Conservation (phyloP, 2,113 vertebrate species). For the Eurystomus gularis region DNA sequence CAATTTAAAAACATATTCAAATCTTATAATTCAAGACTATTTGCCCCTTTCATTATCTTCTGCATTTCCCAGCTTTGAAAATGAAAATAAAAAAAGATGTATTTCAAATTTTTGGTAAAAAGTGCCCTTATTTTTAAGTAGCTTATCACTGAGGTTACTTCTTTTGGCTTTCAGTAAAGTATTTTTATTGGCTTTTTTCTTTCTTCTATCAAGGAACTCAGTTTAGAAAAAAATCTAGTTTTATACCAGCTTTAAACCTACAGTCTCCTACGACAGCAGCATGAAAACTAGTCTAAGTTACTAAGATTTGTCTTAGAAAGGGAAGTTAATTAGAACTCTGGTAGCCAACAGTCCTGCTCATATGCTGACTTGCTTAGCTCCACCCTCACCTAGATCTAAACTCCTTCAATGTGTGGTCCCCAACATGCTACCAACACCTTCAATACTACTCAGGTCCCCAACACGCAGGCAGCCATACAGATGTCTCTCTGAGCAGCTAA, state of each 20-base stretch:
- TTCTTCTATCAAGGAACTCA: neutral
- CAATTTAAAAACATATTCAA: neutral
- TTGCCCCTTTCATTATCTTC: neutral
- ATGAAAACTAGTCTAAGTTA: neutral
- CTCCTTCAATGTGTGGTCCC: neutral
- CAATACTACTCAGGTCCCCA: too few relatives aligned
- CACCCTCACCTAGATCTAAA: neutral
- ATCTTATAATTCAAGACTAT: neutral
- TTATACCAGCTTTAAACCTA: neutral
- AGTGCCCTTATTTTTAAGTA: neutral
- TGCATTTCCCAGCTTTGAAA: neutral
- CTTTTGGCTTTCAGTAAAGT: neutral
- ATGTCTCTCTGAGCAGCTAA: neutral
- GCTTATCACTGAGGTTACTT: neutral
- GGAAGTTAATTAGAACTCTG: neutral
- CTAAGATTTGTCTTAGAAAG: neutral
- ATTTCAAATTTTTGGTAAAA: neutral
- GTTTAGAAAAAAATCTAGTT: neutral
- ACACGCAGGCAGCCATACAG: neutral
- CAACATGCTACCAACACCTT: neutral
- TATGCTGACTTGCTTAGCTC: neutral
- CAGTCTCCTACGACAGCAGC: accelerated
- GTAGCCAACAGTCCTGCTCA: neutral
- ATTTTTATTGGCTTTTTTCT: neutral
- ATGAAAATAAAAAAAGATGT: neutral